Conservation (phyloP, 1,140 invertebrate species). For the Pseudomyrmex pallidus region DNA sequence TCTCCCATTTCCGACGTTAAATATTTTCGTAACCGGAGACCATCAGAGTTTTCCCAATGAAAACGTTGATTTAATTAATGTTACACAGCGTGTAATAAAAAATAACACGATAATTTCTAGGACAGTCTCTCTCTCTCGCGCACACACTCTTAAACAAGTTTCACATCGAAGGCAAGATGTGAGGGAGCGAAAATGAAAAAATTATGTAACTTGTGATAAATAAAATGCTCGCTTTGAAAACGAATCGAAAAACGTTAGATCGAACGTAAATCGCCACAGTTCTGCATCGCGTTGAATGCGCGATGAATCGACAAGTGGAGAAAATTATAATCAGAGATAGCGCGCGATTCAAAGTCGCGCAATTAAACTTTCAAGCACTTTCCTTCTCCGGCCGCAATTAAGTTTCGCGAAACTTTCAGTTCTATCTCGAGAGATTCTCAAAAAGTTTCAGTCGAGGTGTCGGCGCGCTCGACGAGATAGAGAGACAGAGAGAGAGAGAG, state of each 20-base stretch:
- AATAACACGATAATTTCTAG: not conserved
- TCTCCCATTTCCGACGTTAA: constrained; percentile 16
- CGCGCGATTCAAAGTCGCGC: constrained; percentile 50
- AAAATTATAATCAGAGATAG: constrained; percentile 27
- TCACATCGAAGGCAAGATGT: too few relatives aligned
- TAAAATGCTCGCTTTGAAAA: too few relatives aligned
- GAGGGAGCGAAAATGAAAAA: too few relatives aligned
- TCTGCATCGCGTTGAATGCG: not conserved
- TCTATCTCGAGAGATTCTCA: constrained; percentile 27
- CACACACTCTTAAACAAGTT: too few relatives aligned
- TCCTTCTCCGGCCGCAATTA: constrained; percentile 49
- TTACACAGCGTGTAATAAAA: not conserved
- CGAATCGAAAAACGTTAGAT: too few relatives aligned
- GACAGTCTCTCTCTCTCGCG: not conserved
- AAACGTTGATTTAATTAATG: constrained; percentile 2
- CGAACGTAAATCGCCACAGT: too few relatives aligned
- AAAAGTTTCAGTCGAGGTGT: constrained; percentile 36
- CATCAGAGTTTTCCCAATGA: constrained; percentile 1
- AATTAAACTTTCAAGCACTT: constrained; percentile 70
- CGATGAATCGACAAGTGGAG: not conserved
- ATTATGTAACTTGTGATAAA: too few relatives aligned
- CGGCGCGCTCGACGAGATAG: not conserved
- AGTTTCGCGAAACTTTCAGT: constrained; percentile 59
- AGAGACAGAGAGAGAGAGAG: too few relatives aligned
- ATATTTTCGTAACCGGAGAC: constrained; percentile 2